Evolutionary conservation across 2,797 vertebrate species (phyloP).

Genomic region (Bovichtus diacanthus): DNA sequence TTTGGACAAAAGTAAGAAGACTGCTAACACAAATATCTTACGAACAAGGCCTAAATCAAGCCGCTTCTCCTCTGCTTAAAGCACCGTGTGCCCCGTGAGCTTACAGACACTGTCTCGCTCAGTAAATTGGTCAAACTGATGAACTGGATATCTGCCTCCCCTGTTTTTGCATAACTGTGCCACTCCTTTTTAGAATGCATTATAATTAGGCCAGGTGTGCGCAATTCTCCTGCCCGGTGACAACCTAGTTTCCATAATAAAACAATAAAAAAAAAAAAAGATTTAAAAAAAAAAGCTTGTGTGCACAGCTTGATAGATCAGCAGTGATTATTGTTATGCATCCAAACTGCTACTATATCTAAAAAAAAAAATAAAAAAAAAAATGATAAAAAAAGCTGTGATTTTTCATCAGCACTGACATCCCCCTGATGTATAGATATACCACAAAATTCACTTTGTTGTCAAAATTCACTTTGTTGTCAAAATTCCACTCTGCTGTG

Average conservation of each 20-base stretch:
- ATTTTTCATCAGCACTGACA: neutral
- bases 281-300: slow-evolving; percentile 1
- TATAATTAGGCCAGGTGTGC: slow-evolving; percentile 27
- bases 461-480: slow-evolving; percentile 1
- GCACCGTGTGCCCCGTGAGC: neutral
- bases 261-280: no score
- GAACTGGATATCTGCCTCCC: neutral
- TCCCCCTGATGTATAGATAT: slow-evolving; percentile 7
- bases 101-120: neutral
- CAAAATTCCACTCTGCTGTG: neutral
- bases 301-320: slow-evolving; percentile 22
- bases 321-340: slow-evolving; percentile 28
- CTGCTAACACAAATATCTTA: neutral
- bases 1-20: neutral
- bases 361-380: no score
- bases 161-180: slow-evolving; percentile 12
- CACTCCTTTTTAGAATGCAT: slow-evolving; percentile 14
- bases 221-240: slow-evolving; percentile 23
- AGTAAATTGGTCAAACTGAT: neutral
- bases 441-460: neutral
- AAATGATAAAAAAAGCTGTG: neutral
- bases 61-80: neutral
- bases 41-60: neutral
- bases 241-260: slow-evolving; percentile 45
- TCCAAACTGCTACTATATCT: neutral